A percentile compares a stretch with the other conserved stretches of the same genome.
Evolutionary conservation across 2,888 invertebrate species (phyloP).

Genomic region (Pachydiplax longipennis): DNA sequence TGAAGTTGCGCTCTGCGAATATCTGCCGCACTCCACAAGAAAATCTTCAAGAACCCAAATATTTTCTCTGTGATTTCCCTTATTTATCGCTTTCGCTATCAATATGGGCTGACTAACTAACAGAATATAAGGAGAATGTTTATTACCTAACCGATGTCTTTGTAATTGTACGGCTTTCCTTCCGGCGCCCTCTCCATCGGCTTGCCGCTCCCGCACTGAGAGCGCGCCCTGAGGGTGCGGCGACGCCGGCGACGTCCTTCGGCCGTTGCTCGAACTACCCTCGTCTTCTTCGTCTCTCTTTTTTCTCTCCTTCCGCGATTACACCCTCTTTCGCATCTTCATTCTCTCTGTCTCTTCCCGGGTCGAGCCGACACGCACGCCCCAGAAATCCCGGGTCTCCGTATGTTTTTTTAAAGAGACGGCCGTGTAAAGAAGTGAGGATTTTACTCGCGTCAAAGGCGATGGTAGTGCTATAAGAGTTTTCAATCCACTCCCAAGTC

Average conservation of each 20-base stretch:
- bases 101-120: too few species aligned
- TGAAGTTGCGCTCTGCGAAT: too few species aligned
- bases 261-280: neutral
- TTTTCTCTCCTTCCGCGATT: constrained; percentile 26
- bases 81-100: too few species aligned
- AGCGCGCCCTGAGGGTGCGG: neutral
- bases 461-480: neutral
- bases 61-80: too few species aligned
- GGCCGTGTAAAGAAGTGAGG: neutral
- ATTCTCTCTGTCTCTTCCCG: neutral
- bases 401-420: constrained; percentile 20
- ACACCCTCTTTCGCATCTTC: neutral
- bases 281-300: neutral
- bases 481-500: neutral
- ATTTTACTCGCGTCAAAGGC: neutral
- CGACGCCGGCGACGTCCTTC: neutral
- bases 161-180: neutral
- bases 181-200: neutral
- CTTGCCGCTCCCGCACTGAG: neutral
- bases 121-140: too few species aligned
- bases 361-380: constrained; percentile 4
- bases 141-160: too few species aligned
- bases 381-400: constrained; percentile 7
- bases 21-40: too few species aligned
- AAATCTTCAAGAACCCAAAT: too few species aligned